These are phyloP conservation scores for Holotrichia oblita DNA, from an alignment of 1,140 invertebrate species.

Conservation along the genomic window DNA sequence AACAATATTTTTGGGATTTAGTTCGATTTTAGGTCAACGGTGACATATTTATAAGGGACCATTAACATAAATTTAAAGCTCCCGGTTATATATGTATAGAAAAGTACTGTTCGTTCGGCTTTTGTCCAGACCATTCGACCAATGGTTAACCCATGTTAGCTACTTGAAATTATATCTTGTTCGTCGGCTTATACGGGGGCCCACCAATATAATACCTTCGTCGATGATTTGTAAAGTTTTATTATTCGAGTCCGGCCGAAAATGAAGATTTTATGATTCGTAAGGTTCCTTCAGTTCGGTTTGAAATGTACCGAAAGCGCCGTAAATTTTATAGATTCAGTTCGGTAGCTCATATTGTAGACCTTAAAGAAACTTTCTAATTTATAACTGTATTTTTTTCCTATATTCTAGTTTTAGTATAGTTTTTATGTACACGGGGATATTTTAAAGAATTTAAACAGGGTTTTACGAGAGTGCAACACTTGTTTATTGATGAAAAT, in stretches of 20 bases:
- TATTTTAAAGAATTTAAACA: no score
- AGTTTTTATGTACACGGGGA: background rate
- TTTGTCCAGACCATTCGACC: background rate
- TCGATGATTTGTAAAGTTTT: slow-evolving; percentile 13
- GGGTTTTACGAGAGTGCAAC: no score
- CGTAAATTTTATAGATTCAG: slow-evolving; percentile 3
- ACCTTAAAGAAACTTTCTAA: background rate
- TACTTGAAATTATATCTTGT: background rate
- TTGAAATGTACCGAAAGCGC: background rate
- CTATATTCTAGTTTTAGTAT: background rate
- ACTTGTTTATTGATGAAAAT: no score
- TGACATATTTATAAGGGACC: slow-evolving; percentile 16
- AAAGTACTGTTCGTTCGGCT: background rate
- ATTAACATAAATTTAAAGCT: slow-evolving; percentile 10
- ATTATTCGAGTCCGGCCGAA: slow-evolving; percentile 1
- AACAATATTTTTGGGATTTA: slow-evolving; percentile 9
- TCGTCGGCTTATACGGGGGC: background rate
- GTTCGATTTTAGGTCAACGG: background rate
- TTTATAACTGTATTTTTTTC: slow-evolving; percentile 10
- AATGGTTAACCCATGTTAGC: slow-evolving; percentile 8
- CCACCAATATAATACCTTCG: background rate
- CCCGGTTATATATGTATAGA: background rate
- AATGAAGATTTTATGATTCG: background rate
- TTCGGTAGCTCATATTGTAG: background rate
- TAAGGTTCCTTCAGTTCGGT: background rate